These are phyloP conservation scores for Phalanger gymnotis DNA, from an alignment of 2,797 vertebrate species.

Conservation along the genomic window DNA sequence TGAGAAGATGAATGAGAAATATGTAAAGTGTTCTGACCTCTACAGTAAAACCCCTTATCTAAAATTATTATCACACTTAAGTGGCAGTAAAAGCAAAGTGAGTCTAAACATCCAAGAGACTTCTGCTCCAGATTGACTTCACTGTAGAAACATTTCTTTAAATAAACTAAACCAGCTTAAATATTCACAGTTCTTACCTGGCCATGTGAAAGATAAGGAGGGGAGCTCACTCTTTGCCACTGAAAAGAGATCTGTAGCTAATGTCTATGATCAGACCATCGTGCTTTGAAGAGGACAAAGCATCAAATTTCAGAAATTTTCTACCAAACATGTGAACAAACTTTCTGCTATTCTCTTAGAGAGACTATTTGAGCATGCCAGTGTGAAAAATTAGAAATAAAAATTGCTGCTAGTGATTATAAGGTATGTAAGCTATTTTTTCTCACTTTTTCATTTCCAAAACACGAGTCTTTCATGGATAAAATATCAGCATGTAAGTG, in stretches of 20 bases:
- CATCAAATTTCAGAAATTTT: not conserved
- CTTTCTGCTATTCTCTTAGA: not conserved
- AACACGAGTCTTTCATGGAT: not conserved
- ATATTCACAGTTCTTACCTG: slow-evolving; percentile 7
- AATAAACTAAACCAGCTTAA: not conserved
- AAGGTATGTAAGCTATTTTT: not conserved
- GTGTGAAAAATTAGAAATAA: slow-evolving; percentile 11
- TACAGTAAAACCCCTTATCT: not conserved
- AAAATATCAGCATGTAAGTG: not conserved
- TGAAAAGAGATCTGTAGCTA: not conserved
- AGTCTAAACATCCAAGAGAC: not conserved
- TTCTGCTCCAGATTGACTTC: not conserved
- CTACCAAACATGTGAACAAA: not conserved
- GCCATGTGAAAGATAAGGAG: not conserved
- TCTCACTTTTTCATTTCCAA: slow-evolving; percentile 1
- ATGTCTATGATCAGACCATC: not conserved
- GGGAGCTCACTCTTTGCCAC: not conserved
- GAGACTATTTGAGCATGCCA: not conserved
- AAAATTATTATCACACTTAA: not conserved
- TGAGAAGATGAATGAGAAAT: not conserved
- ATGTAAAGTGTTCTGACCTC: not conserved
- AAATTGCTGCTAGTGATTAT: not conserved
- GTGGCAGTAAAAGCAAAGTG: not conserved
- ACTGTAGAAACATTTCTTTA: not conserved
- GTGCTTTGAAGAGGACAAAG: not conserved